Evolutionary conservation across 2,113 vertebrate genomes (phyloP).

Genomic region (Alectura lathami): DNA sequence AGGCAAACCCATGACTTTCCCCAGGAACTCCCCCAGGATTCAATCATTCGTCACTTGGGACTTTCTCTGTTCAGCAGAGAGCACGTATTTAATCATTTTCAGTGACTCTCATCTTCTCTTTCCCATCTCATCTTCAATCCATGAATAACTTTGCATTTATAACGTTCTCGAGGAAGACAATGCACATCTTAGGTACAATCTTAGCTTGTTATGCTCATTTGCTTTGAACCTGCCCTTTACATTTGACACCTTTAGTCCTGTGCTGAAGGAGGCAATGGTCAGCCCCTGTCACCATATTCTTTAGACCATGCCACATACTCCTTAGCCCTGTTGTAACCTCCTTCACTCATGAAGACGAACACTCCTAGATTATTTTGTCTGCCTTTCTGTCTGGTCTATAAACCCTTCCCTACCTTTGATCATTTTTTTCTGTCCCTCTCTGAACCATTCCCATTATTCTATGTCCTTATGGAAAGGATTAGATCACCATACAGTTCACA

Average conservation of each 20-base stretch:
- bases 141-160: background rate
- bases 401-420: background rate
- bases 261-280: background rate
- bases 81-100: background rate
- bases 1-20: background rate
- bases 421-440: background rate
- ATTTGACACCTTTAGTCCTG: background rate
- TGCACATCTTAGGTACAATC: background rate
- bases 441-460: background rate
- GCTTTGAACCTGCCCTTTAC: background rate
- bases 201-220: background rate
- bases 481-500: background rate
- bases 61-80: background rate
- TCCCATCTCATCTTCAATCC: background rate
- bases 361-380: background rate
- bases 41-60: background rate
- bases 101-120: background rate
- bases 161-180: background rate
- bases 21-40: background rate
- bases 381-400: background rate
- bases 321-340: background rate
- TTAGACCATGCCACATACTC: background rate
- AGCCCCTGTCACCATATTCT: background rate
- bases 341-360: background rate
- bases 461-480: background rate